phyloP scores from a whole-genome alignment of 2,888 invertebrate genomes.

The Callimorpha dominula region DNA sequence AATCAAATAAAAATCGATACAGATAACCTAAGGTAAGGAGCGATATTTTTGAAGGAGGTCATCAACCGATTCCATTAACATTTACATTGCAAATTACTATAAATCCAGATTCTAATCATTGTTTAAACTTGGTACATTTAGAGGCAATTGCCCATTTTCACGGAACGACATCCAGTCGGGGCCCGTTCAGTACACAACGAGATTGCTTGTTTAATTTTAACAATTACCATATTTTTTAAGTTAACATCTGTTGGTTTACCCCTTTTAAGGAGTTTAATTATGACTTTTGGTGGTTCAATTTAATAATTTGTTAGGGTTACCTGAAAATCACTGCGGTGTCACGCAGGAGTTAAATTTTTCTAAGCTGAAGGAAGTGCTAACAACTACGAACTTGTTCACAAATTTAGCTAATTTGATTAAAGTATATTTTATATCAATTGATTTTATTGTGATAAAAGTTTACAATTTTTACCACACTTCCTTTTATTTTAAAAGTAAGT shows the following conservation, averaged over 20 bases:
- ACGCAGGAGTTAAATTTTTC: background rate
- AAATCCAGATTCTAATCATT: conserved; percentile 79
- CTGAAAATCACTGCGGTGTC: conserved; percentile 21
- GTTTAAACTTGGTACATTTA: conserved; percentile 75
- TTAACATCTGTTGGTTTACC: conserved; percentile 71
- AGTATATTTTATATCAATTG: too few species aligned
- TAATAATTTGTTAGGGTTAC: conserved; percentile 23
- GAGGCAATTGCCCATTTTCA: conserved; percentile 76
- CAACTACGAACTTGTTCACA: too few species aligned
- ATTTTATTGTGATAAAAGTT: too few species aligned
- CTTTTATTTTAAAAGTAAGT: too few species aligned
- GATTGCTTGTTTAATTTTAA: conserved; percentile 78
- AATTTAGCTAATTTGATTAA: too few species aligned
- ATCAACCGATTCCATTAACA: conserved; percentile 71
- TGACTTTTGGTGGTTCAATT: conserved; percentile 48
- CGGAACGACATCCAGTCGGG: conserved; percentile 64
- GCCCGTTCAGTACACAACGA: conserved; percentile 71
- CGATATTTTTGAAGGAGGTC: conserved; percentile 57
- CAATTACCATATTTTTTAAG: conserved; percentile 76
- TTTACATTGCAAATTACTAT: conserved; percentile 77
- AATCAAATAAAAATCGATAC: conserved; percentile 47
- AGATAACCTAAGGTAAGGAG: conserved; percentile 41
- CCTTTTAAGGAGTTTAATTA: conserved; percentile 66
- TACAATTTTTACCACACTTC: too few species aligned
- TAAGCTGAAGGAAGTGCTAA: too few species aligned